A percentile compares a stretch with the other conserved stretches of the same genome.
phyloP scores from a whole-genome alignment of 1,140 invertebrate genomes.

The Pygmarrhopalites habei region DNA sequence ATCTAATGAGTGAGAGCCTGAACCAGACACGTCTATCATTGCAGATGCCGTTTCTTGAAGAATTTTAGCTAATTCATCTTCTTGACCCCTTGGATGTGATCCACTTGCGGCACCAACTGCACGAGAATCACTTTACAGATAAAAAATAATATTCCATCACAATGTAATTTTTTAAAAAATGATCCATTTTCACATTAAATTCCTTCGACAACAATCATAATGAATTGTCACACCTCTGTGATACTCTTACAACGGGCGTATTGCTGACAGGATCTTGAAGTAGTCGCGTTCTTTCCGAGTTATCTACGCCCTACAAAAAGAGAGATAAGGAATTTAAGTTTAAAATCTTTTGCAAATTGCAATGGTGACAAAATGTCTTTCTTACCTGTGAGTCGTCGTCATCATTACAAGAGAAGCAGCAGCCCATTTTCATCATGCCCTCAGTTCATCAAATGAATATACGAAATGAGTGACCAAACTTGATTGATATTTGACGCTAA shows the following conservation, averaged over 20 bases:
- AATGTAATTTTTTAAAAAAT: no score
- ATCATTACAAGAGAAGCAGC: conserved; percentile 39
- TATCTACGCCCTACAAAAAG: conserved; percentile 22
- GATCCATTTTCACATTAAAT: no score
- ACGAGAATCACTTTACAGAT: conserved; percentile 25
- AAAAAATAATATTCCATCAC: conserved; percentile 5
- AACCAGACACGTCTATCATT: conserved; percentile 39
- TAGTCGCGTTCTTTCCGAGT: conserved; percentile 18
- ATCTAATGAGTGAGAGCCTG: conserved; percentile 37
- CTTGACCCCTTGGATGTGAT: conserved; percentile 25
- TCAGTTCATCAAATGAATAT: conserved; percentile 1
- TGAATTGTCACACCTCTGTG: conserved; percentile 12
- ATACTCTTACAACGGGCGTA: conserved; percentile 22
- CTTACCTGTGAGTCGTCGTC: conserved; percentile 36
- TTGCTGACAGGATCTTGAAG: conserved; percentile 31
- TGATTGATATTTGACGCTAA: no score
- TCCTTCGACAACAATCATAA: no score
- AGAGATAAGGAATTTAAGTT: neutral
- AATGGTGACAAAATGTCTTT: neutral
- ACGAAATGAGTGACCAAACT: no score
- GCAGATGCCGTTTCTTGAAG: conserved; percentile 38
- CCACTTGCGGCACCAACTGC: conserved; percentile 11
- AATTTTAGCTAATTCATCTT: conserved; percentile 38
- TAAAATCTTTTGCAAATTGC: conserved; percentile 1
- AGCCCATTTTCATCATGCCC: conserved; percentile 38